Base-by-base conservation (phyloP, 2,113 vertebrate species). In the Cynopterus brachyotis region DNA sequence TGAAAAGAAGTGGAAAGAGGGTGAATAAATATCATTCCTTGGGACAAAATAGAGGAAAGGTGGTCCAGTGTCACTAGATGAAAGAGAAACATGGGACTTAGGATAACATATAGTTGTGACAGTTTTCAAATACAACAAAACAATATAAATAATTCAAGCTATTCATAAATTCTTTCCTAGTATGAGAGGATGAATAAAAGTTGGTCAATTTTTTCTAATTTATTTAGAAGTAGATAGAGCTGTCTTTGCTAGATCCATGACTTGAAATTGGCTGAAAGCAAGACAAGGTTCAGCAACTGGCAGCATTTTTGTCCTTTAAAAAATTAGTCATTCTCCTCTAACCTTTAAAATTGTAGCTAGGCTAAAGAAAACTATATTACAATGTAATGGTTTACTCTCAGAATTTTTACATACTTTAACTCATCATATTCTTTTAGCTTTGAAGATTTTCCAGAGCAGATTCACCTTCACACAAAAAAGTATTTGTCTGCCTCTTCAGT, bases 401-500 rank as follows among this genome's bases (percentile, higher is more conserved):
- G 53, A 42, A 82, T 42, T 2, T 59, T 15, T 80, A 13, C 26
- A 24, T 53, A 32, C 86, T 62, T 89, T 50, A 53, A 55, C 53
- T 90, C 69, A 73, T 11, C 20, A 57, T 82, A 55, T 60, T 79
- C 19, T 76, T 50, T 37, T 16, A 76, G 6, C 30, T 60, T 95
- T 90, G 40, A 84, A 78, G 69, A 70, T 37, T 95, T 91, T 92
- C 30, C 78, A 84, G 90, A 90, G 37, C 32, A 76, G 42, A 81
- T 55, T 79, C 15, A 11, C 28, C 26, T 45, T 92, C 64, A 83
- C 20, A 89, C 70, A 22, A 16, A 53, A 85, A 75, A 64, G 4
- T 75, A 3, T 72, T 75, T 70, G 76, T 26, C 37, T n/a, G 5
- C 50, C 40, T 87, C 9, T 66, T 87, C 10, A 20, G 0, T 40